These are phyloP conservation scores for Drosophila malerkotliana DNA, from an alignment of 1,140 invertebrate species.

Conservation along the genomic window DNA sequence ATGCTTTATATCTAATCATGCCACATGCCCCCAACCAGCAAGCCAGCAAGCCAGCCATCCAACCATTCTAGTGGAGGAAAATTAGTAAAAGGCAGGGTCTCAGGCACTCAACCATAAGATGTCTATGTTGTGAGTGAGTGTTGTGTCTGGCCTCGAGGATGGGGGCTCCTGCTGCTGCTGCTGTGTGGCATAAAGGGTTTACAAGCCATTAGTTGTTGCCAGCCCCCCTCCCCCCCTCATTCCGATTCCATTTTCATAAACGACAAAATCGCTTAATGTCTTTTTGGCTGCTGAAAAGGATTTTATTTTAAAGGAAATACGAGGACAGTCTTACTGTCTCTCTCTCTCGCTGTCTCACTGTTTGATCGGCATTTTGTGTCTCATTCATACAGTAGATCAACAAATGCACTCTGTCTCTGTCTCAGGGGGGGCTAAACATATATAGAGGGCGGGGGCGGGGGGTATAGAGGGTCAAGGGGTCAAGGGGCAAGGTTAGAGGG, in stretches of 20 bases:
- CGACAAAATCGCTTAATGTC: conserved; percentile 77
- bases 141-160: too few species aligned
- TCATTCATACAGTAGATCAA: neutral
- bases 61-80: conserved; percentile 24
- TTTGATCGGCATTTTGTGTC: neutral
- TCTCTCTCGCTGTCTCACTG: conserved; percentile 10
- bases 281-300: conserved; percentile 56
- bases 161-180: too few species aligned
- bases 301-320: conserved; percentile 38
- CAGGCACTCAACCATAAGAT: conserved; percentile 53
- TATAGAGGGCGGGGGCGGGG: neutral
- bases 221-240: neutral
- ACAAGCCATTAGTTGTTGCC: conserved; percentile 75
- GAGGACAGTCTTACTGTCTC: conserved; percentile 1
- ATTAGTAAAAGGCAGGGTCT: conserved; percentile 46
- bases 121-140: conserved; percentile 13
- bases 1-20: conserved; percentile 73
- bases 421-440: neutral
- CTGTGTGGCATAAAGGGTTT: conserved; percentile 62
- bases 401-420: conserved; percentile 8
- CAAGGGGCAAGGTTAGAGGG: conserved; percentile 8
- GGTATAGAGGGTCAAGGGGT: conserved; percentile 5
- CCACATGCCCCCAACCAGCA: neutral
- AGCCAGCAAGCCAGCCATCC: too few species aligned
- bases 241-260: conserved; percentile 45